A percentile compares a stretch with the other conserved stretches of the same genome.
Conservation (phyloP, 2,888 invertebrate species). For the Halictus ligatus region DNA sequence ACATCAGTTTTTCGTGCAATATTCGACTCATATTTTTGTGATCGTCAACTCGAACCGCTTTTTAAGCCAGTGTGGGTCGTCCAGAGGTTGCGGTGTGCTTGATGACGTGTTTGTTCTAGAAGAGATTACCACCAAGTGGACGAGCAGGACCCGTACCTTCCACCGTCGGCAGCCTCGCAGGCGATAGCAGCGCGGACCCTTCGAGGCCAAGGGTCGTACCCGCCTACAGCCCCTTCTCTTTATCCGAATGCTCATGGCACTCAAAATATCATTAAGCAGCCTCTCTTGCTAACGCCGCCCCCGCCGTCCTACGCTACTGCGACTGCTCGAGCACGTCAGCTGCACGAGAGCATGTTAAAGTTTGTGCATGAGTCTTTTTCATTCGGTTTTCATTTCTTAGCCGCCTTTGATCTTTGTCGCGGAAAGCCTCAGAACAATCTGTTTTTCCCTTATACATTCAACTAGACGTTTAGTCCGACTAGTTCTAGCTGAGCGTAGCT, state of each 20-base stretch:
- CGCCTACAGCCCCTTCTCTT: slow-evolving; percentile 87
- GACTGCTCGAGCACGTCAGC: slow-evolving; percentile 84
- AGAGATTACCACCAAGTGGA: slow-evolving; percentile 93
- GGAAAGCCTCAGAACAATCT: background rate
- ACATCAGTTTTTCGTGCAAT: background rate
- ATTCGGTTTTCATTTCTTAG: slow-evolving; percentile 72
- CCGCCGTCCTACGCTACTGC: slow-evolving; percentile 88
- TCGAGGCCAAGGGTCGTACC: slow-evolving; percentile 90
- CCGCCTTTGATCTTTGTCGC: slow-evolving; percentile 48
- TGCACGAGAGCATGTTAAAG: slow-evolving; percentile 85
- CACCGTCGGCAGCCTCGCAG: slow-evolving; percentile 86
- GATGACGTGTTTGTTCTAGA: slow-evolving; percentile 84
- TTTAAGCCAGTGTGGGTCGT: background rate
- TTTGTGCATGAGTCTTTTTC: slow-evolving; percentile 85
- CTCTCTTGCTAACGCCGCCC: slow-evolving; percentile 86
- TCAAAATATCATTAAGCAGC: slow-evolving; percentile 86
- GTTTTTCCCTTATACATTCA: background rate
- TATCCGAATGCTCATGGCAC: slow-evolving; percentile 85
- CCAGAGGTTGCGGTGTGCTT: slow-evolving; percentile 23
- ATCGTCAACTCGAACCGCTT: background rate
- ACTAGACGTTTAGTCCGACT: background rate
- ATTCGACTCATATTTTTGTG: background rate
- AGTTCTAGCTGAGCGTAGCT: background rate
- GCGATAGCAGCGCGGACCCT: slow-evolving; percentile 88
- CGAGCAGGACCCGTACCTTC: slow-evolving; percentile 93